These are phyloP conservation scores for Tragelaphus buxtoni DNA, from an alignment of 2,113 vertebrate genomes.

Conservation along the genomic window DNA sequence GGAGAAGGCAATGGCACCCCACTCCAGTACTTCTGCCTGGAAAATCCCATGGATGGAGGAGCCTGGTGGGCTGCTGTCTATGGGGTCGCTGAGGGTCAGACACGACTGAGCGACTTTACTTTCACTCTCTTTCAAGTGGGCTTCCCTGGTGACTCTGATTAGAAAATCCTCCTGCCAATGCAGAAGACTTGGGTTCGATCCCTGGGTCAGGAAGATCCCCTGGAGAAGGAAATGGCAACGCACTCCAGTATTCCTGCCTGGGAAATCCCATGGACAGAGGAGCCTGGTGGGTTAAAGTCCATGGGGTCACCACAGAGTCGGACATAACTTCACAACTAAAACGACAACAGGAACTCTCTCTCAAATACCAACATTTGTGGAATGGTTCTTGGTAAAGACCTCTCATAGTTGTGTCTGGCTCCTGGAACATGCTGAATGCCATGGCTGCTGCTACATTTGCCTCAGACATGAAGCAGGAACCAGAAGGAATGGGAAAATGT, in stretches of 20 bases:
- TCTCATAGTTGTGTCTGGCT: neutral
- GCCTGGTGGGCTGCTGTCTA: too few relatives aligned
- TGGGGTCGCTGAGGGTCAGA: too few relatives aligned
- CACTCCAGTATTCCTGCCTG: neutral
- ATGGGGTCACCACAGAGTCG: neutral
- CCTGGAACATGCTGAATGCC: neutral
- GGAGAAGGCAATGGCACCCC: too few relatives aligned
- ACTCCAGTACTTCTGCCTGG: too few relatives aligned
- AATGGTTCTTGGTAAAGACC: neutral
- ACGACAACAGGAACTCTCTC: neutral
- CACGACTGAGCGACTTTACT: too few relatives aligned
- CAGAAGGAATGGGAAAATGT: too few relatives aligned
- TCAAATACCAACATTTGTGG: rapidly evolving
- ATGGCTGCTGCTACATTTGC: rapidly evolving
- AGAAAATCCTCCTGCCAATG: neutral
- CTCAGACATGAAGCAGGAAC: neutral
- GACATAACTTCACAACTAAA: rapidly evolving
- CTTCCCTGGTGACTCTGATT: neutral
- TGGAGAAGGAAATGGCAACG: neutral
- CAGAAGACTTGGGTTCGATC: neutral
- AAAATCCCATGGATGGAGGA: too few relatives aligned
- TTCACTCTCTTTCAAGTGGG: neutral
- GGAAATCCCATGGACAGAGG: neutral
- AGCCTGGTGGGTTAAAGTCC: neutral
- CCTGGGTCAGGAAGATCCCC: neutral